Percentiles rank a stretch among this genome's conserved stretches.
Conservation (phyloP, 2,888 invertebrate species). For the Plagodis pulveraria region DNA sequence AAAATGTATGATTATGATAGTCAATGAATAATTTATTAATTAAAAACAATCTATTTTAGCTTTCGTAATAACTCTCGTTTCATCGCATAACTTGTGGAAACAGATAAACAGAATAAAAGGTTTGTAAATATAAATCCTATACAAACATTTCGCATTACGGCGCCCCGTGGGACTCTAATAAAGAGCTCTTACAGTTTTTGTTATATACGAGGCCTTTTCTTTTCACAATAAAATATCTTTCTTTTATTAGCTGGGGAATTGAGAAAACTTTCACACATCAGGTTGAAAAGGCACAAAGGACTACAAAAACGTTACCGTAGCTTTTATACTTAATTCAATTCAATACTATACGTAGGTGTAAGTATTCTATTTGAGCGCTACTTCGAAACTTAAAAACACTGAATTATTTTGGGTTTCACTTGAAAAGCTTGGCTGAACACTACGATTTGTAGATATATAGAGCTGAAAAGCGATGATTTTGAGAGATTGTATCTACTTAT, state of each 20-base stretch:
- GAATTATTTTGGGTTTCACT: no score
- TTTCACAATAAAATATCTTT: conserved; percentile 46
- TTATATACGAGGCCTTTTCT: conserved; percentile 46
- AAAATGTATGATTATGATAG: no score
- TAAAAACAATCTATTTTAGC: no score
- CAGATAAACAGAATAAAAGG: conserved; percentile 4
- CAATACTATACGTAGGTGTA: no score
- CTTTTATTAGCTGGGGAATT: conserved; percentile 44
- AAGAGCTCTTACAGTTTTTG: conserved; percentile 41
- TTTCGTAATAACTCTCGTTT: not conserved
- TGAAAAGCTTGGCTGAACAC: conserved; percentile 3
- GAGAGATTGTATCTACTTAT: conserved; percentile 16
- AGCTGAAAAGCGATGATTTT: conserved; percentile 13
- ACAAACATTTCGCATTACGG: conserved; percentile 36
- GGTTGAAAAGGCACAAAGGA: conserved; percentile 28
- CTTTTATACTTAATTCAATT: not conserved
- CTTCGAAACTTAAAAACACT: no score
- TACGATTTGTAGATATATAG: not conserved
- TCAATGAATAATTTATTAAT: no score
- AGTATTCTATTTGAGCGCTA: no score
- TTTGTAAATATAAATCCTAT: conserved; percentile 28
- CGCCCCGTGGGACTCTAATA: conserved; percentile 43
- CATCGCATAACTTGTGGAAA: not conserved
- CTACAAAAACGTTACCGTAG: conserved; percentile 16
- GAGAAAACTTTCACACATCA: conserved; percentile 33